Conservation (phyloP, 2,113 vertebrate genomes). For the Perccottus glenii region DNA sequence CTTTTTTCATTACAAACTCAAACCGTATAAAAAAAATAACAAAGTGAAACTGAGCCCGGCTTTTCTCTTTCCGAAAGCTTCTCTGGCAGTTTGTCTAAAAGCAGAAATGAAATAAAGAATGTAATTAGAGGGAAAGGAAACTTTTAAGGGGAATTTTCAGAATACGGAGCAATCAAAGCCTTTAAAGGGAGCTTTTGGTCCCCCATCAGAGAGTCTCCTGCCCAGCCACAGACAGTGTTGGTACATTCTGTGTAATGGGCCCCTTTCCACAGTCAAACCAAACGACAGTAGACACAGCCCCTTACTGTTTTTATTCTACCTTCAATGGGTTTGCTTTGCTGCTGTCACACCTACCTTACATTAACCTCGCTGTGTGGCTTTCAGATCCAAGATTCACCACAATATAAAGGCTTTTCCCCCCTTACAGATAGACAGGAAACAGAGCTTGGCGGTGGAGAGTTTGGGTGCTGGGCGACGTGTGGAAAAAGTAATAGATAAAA, state of each 20-base stretch:
- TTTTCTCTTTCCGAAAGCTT: constrained; percentile 65
- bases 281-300: constrained; percentile 30
- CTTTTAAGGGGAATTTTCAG: constrained; percentile 75
- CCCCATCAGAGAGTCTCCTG: constrained; percentile 62
- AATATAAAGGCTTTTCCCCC: constrained; percentile 40
- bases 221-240: constrained; percentile 58
- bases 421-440: constrained; percentile 33
- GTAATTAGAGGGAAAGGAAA: constrained; percentile 76
- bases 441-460: constrained; percentile 29
- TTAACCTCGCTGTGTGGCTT: constrained; percentile 49
- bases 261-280: constrained; percentile 26
- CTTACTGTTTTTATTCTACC: constrained; percentile 49
- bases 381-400: constrained; percentile 51
- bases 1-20: constrained; percentile 75
- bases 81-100: constrained; percentile 75
- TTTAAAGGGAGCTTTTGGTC: constrained; percentile 66
- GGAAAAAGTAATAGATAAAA: constrained; percentile 34
- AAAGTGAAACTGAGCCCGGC: constrained; percentile 69
- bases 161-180: constrained; percentile 68
- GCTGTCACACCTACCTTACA: constrained; percentile 62
- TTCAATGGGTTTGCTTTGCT: constrained; percentile 47
- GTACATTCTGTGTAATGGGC: constrained; percentile 40
- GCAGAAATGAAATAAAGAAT: constrained; percentile 73
- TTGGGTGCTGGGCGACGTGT: constrained; percentile 23
- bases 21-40: constrained; percentile 66